Evolutionary conservation across 2,797 vertebrate species (phyloP).

Genomic region (Pogonophryne albipinna): DNA sequence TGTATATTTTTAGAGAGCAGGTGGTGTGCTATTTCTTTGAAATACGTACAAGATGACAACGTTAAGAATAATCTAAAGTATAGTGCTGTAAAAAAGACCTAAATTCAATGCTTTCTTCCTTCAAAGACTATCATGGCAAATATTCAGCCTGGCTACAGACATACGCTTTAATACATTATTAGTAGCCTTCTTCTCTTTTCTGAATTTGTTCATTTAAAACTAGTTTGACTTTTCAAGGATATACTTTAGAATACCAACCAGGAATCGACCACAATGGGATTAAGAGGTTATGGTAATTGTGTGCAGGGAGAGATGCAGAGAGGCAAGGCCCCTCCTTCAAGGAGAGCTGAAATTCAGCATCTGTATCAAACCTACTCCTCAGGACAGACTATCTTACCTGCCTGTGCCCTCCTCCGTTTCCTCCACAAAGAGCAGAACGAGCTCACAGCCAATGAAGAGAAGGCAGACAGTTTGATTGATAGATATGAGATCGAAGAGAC

Average conservation of each 20-base stretch:
- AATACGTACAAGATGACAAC: slow-evolving; percentile 36
- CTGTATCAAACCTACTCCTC: slow-evolving; percentile 81
- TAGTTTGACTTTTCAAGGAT: slow-evolving; percentile 7
- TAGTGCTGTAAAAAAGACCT: slow-evolving; percentile 15
- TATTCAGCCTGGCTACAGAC: background rate
- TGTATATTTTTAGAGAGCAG: slow-evolving; percentile 59
- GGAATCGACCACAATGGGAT: background rate
- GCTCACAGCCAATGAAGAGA: slow-evolving; percentile 50
- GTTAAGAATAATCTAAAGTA: slow-evolving; percentile 32
- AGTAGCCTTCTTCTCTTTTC: background rate
- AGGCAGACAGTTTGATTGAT: slow-evolving; percentile 81
- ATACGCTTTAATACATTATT: slow-evolving; percentile 19
- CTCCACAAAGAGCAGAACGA: slow-evolving; percentile 85
- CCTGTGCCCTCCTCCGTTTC: slow-evolving; percentile 79
- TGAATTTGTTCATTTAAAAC: background rate
- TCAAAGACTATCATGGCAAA: background rate
- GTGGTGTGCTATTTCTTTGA: slow-evolving; percentile 34
- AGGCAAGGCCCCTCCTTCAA: slow-evolving; percentile 55
- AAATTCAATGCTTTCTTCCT: slow-evolving; percentile 19
- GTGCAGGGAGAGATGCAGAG: slow-evolving; percentile 63
- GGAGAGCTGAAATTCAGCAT: slow-evolving; percentile 79
- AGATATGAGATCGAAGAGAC: slow-evolving; percentile 88
- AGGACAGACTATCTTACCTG: slow-evolving; percentile 66
- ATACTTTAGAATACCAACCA: slow-evolving; percentile 5
- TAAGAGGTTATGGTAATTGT: slow-evolving; percentile 25